Percentiles rank a stretch among this genome's conserved stretches.
phyloP scores from a whole-genome alignment of 2,113 vertebrate species.

The Pagrus major region DNA sequence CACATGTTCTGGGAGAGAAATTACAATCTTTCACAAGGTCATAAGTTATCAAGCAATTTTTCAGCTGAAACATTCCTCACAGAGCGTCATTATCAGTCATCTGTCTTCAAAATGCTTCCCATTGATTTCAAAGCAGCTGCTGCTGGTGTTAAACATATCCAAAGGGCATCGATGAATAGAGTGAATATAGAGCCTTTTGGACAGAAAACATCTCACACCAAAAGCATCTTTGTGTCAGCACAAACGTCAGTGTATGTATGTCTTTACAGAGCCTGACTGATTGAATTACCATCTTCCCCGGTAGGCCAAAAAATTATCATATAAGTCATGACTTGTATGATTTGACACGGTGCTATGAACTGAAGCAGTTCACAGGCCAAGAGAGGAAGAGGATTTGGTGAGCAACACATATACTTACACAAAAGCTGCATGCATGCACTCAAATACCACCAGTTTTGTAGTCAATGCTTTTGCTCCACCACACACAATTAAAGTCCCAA shows the following conservation, averaged over 20 bases:
- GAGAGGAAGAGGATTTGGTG: conserved; percentile 70
- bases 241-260: conserved; percentile 32
- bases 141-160: conserved; percentile 36
- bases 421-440: conserved; percentile 79
- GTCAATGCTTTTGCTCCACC: conserved; percentile 81
- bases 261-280: conserved; percentile 27
- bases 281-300: conserved; percentile 24
- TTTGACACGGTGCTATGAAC: conserved; percentile 43
- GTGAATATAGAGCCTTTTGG: conserved; percentile 38
- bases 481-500: conserved; percentile 84
- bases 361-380: conserved; percentile 40
- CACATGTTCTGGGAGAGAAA: conserved; percentile 8
- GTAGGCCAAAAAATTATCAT: conserved; percentile 44
- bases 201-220: conserved; percentile 22
- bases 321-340: conserved; percentile 30
- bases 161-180: conserved; percentile 52
- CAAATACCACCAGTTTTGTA: conserved; percentile 82
- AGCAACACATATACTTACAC: conserved; percentile 76
- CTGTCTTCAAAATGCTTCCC: conserved; percentile 35
- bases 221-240: conserved; percentile 66
- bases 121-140: conserved; percentile 57
- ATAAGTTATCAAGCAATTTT: conserved; percentile 54
- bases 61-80: conserved; percentile 45
- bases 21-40: conserved; percentile 49
- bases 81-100: conserved; percentile 44